phyloP scores from a whole-genome alignment of 2,797 vertebrate genomes.

The Chrysocyon brachyurus region DNA sequence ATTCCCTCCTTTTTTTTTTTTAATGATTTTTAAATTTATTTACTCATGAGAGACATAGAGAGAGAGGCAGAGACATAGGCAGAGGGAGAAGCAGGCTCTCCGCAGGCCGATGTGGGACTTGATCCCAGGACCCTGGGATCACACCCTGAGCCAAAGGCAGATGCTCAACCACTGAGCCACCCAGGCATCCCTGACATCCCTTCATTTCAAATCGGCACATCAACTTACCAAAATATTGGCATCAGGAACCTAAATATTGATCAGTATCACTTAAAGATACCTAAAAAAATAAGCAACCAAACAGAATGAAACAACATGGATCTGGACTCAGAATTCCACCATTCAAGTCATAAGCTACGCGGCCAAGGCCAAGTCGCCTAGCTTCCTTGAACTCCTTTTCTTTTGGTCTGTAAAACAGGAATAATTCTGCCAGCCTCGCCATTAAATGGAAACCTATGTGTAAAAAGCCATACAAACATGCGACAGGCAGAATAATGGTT shows the following conservation, averaged over 20 bases:
- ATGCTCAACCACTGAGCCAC: no score
- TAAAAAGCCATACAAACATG: not conserved
- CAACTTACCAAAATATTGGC: constrained; percentile 48
- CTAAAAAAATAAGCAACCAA: not conserved
- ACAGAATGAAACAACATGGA: not conserved
- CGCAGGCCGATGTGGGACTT: no score
- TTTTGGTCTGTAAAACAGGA: not conserved
- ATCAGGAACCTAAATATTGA: constrained; percentile 55
- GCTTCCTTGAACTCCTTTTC: not conserved
- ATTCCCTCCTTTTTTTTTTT: not conserved
- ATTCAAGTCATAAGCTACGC: not conserved
- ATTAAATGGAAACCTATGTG: not conserved
- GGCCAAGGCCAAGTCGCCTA: not conserved
- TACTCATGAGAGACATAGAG: no score
- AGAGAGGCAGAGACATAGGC: no score
- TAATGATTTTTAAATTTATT: no score
- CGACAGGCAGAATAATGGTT: not conserved
- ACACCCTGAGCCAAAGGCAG: no score
- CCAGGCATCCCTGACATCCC: not conserved
- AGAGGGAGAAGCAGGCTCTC: no score
- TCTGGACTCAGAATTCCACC: not conserved
- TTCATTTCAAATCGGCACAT: constrained; percentile 57
- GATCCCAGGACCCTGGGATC: no score
- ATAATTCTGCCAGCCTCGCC: not conserved
- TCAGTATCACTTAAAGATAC: constrained; percentile 47